Evolutionary conservation across 2,797 vertebrate species (phyloP).

Genomic region (Xiphophorus birchmanni): DNA sequence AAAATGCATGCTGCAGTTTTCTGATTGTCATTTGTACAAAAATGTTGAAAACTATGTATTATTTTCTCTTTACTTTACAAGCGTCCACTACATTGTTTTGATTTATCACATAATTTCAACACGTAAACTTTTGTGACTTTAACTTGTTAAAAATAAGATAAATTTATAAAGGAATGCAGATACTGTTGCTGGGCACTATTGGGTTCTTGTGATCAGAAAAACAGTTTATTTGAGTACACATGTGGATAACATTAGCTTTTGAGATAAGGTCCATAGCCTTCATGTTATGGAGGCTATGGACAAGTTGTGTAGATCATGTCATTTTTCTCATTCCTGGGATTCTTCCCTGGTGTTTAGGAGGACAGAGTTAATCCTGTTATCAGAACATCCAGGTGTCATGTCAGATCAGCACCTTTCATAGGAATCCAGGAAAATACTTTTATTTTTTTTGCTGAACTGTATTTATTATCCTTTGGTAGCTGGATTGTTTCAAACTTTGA

Average conservation of each 20-base stretch:
- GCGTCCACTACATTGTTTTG: no score
- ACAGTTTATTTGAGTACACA: background rate
- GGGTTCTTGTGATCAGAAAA: background rate
- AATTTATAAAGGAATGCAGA: no score
- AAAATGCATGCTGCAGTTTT: background rate
- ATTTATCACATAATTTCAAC: no score
- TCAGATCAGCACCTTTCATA: background rate
- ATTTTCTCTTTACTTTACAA: no score
- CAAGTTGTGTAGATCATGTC: constrained; percentile 40
- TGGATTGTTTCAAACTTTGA: background rate
- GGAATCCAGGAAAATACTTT: background rate
- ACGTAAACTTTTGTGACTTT: background rate
- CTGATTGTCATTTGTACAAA: no score
- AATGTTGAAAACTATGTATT: no score
- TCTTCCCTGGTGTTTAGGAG: constrained; percentile 52
- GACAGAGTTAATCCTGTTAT: constrained; percentile 58
- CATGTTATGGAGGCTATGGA: background rate
- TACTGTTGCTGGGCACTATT: background rate
- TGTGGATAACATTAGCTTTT: background rate
- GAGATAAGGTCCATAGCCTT: background rate
- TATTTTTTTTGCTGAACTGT: background rate
- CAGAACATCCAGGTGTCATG: constrained; percentile 6
- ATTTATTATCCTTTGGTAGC: no score
- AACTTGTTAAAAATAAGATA: background rate
- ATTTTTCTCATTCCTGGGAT: constrained; percentile 58